Conservation (phyloP, 2,113 vertebrate genomes). For the Passer domesticus region DNA sequence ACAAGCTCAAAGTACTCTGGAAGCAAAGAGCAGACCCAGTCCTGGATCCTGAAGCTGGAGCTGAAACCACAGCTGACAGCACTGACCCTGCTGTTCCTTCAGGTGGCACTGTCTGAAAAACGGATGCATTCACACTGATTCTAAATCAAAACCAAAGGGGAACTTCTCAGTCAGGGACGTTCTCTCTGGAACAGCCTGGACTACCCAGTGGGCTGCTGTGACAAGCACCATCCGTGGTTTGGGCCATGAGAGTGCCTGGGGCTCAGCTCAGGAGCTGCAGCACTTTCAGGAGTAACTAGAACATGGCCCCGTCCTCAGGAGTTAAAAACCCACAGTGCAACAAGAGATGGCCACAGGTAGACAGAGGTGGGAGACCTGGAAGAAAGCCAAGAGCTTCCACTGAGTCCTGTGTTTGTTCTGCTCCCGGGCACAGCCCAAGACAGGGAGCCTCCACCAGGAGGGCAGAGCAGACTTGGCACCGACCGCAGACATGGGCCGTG, state of each 20-base stretch:
- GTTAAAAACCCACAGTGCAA: neutral
- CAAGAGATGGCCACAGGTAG: neutral
- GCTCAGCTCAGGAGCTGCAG: neutral
- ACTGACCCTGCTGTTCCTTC: constrained; percentile 65
- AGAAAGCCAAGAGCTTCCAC: neutral
- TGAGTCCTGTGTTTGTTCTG: neutral
- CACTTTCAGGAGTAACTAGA: neutral
- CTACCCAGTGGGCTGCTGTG: neutral
- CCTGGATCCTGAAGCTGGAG: constrained; percentile 1
- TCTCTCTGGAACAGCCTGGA: neutral
- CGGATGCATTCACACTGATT: constrained; percentile 46
- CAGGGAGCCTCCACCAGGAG: neutral
- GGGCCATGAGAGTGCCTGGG: accelerated
- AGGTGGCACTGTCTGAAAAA: constrained; percentile 69
- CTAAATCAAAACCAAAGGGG: constrained; percentile 43
- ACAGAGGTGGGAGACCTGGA: neutral
- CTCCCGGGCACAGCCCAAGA: neutral
- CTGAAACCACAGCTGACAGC: neutral
- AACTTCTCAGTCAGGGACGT: constrained; percentile 6
- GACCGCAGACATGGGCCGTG: neutral
- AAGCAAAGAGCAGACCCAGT: neutral
- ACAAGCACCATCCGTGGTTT: neutral
- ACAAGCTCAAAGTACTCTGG: constrained; percentile 21
- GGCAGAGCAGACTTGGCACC: neutral
- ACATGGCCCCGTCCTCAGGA: neutral